Conservation (phyloP, 2,797 vertebrate species). For the Adelosebastes latens region DNA sequence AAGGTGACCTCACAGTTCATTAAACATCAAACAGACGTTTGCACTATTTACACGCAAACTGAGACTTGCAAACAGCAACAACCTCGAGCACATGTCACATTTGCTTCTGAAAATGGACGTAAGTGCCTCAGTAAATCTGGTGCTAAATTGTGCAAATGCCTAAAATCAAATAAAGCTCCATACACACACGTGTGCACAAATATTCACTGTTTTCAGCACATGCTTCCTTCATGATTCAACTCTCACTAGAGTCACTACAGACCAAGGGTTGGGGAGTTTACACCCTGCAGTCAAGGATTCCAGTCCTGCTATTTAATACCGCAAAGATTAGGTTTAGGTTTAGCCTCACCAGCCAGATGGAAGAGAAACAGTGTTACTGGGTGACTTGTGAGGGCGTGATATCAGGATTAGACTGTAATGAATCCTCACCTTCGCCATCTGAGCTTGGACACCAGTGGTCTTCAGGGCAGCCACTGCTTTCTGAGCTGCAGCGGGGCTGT, state of each 20-base stretch:
- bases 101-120: background rate
- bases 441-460: constrained; percentile 94
- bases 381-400: constrained; percentile 35
- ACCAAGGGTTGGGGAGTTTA: background rate
- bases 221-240: constrained; percentile 16
- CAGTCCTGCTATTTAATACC: constrained; percentile 37
- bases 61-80: constrained; percentile 4
- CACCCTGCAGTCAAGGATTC: constrained; percentile 30
- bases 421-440: constrained; percentile 98
- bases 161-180: background rate
- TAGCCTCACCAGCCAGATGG: constrained; percentile 25
- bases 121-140: background rate
- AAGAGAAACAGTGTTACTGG: constrained; percentile 22
- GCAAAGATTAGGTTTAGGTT: constrained; percentile 50
- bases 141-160: background rate
- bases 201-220: background rate
- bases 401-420: constrained; percentile 59
- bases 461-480: constrained; percentile 97
- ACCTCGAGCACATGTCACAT: background rate
- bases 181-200: background rate
- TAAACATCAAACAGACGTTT: background rate
- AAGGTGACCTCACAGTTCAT: background rate
- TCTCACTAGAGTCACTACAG: constrained; percentile 5
- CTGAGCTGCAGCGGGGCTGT: constrained; percentile 96
- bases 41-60: background rate